Conservation (phyloP, 1,140 invertebrate genomes). For the Lepidurus packardi region DNA sequence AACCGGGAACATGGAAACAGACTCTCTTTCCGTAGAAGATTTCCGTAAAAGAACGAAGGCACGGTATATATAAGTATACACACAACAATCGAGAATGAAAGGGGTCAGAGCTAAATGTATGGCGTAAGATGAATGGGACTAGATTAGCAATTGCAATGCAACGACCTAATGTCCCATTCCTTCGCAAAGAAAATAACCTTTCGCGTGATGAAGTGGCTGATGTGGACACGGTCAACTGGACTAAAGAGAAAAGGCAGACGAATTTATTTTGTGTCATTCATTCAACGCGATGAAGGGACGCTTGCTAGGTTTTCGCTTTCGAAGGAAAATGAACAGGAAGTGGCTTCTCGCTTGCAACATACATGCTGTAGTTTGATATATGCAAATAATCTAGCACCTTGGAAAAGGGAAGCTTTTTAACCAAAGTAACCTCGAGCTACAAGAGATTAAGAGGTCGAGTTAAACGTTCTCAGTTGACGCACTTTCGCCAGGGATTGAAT, state of each 20-base stretch:
- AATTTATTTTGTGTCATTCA: not conserved
- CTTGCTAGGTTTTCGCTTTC: not conserved
- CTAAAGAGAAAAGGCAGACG: not conserved
- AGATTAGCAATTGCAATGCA: not conserved
- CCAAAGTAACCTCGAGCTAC: conserved; percentile 1
- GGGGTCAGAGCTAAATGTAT: not conserved
- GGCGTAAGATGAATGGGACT: not conserved
- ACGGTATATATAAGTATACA: not conserved
- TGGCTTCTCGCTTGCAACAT: not conserved
- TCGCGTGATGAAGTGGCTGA: not conserved
- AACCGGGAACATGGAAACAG: not conserved
- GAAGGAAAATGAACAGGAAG: not conserved
- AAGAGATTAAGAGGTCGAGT: not conserved
- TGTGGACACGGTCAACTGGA: not conserved
- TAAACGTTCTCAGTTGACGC: conserved; percentile 2
- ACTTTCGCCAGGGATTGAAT: conserved; percentile 15
- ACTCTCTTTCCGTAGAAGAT: not conserved
- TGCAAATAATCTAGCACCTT: not conserved
- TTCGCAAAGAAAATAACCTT: not conserved
- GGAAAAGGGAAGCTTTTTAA: not conserved
- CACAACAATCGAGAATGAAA: not conserved
- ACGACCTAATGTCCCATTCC: not conserved
- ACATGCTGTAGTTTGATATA: not conserved
- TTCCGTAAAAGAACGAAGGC: not conserved
- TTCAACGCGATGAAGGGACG: not conserved